Evolutionary conservation across 2,888 invertebrate genomes (phyloP).

Genomic region (Latrodectus hesperus): DNA sequence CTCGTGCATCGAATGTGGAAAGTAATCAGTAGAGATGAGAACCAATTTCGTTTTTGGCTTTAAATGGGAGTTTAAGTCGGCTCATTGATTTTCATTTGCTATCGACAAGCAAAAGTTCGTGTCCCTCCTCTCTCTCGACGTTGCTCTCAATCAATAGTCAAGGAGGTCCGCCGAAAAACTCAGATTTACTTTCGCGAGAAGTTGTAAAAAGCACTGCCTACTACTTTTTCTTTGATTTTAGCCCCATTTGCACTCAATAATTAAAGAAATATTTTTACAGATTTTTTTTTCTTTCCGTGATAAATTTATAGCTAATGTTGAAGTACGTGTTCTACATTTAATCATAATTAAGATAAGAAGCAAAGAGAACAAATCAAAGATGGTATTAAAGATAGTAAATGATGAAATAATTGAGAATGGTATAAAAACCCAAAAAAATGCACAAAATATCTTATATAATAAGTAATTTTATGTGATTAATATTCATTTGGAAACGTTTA

Average conservation of each 20-base stretch:
- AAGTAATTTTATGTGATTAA: no score
- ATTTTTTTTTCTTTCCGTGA: no score
- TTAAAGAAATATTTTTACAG: no score
- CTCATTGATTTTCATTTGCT: constrained; percentile 60
- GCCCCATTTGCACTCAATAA: background rate
- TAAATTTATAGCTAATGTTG: no score
- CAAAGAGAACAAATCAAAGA: no score
- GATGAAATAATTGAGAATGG: no score
- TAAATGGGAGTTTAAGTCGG: constrained; percentile 58
- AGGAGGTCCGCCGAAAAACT: constrained; percentile 12
- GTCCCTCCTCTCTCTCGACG: constrained; percentile 10
- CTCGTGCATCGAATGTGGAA: background rate
- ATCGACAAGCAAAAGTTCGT: constrained; percentile 60
- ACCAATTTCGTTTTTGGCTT: constrained; percentile 36
- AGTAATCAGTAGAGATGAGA: constrained; percentile 26
- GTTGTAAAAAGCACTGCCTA: background rate
- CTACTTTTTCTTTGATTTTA: background rate
- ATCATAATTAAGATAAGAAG: no score
- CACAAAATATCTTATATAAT: no score
- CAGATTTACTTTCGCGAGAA: background rate
- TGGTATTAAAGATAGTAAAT: no score
- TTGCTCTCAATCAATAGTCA: constrained; percentile 44
- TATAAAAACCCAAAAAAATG: no score
- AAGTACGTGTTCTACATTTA: no score
- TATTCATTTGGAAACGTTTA: no score